A percentile compares a stretch with the other conserved stretches of the same genome.
Conservation (phyloP, 2,888 invertebrate species). For the Cephalotes varians region DNA sequence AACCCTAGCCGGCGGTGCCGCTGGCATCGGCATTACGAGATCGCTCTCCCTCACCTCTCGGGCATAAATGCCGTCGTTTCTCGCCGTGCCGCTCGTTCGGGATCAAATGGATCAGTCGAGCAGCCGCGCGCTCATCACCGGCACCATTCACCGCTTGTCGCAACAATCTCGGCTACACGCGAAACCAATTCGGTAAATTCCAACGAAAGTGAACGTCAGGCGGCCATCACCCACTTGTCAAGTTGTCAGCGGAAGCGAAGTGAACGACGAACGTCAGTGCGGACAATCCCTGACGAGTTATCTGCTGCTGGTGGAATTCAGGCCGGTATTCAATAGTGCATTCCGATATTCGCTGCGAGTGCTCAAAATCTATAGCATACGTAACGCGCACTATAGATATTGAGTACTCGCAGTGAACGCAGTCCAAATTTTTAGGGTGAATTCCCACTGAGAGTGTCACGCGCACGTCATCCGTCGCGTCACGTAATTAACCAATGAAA, state of each 20-base stretch:
- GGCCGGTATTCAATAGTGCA: too few relatives aligned
- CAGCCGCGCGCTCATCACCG: constrained; percentile 46
- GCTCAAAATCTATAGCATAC: too few relatives aligned
- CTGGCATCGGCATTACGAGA: constrained; percentile 48
- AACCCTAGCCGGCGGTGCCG: constrained; percentile 76
- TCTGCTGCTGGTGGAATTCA: too few relatives aligned
- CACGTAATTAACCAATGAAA: too few relatives aligned
- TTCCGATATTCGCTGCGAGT: too few relatives aligned
- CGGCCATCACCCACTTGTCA: constrained; percentile 72
- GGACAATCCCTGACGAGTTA: neutral
- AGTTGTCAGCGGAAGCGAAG: constrained; percentile 31
- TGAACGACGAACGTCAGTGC: constrained; percentile 63
- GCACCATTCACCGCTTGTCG: constrained; percentile 7
- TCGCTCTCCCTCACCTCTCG: constrained; percentile 65
- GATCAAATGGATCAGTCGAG: constrained; percentile 17
- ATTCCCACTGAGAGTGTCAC: too few relatives aligned
- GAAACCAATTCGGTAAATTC: constrained; percentile 45
- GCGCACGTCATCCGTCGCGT: too few relatives aligned
- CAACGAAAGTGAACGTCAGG: constrained; percentile 69
- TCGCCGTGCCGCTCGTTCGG: constrained; percentile 4
- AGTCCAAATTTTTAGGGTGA: too few relatives aligned
- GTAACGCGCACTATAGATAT: too few relatives aligned
- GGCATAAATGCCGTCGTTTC: constrained; percentile 65
- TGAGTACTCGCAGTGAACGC: too few relatives aligned
- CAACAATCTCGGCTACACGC: constrained; percentile 46